Evolutionary conservation across 2,113 vertebrate genomes (phyloP).

Genomic region (Galbula dea): DNA sequence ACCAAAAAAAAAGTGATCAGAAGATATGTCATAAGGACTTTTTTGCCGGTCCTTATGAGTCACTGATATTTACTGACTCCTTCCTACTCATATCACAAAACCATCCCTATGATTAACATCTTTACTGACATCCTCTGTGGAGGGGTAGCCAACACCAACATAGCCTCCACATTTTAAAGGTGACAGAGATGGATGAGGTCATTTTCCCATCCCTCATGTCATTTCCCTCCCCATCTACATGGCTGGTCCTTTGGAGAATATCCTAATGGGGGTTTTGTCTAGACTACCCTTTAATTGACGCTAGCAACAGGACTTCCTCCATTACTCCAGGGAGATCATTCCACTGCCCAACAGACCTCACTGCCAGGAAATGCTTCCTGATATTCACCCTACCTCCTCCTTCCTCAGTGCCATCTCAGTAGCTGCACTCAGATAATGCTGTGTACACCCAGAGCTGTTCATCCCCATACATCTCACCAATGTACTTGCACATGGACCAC

Average conservation of each 20-base stretch:
- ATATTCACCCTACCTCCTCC: neutral
- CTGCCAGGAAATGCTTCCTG: constrained; percentile 44
- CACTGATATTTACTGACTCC: neutral
- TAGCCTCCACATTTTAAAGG: neutral
- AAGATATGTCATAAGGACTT: neutral
- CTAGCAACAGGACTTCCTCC: constrained; percentile 22
- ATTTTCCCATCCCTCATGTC: constrained; percentile 20
- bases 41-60: neutral
- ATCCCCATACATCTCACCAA: neutral
- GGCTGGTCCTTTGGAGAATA: constrained; percentile 19
- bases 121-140: neutral
- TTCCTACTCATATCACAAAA: neutral
- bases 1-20: neutral
- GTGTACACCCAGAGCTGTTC: neutral
- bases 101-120: neutral
- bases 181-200: constrained; percentile 40
- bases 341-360: neutral
- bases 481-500: neutral
- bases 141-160: constrained; percentile 16
- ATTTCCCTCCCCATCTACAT: neutral
- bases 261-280: constrained; percentile 28
- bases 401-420: neutral
- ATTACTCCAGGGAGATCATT: constrained; percentile 25
- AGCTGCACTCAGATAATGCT: neutral
- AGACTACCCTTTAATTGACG: constrained; percentile 49